Conservation (phyloP, 2,797 vertebrate species). For the Sebastes jordani region DNA sequence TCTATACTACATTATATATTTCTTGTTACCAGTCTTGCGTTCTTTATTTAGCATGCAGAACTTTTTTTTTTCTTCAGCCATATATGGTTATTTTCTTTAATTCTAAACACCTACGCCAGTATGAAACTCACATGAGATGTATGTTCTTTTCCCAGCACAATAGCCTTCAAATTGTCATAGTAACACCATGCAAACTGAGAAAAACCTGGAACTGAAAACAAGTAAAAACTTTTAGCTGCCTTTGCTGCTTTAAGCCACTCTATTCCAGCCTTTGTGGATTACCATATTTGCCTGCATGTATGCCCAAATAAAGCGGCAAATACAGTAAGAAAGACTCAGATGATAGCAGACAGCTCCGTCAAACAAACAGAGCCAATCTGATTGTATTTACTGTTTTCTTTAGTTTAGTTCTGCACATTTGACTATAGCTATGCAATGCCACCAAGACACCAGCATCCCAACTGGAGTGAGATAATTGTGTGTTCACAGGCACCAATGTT, state of each 20-base stretch:
- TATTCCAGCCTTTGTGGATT: conserved; percentile 46
- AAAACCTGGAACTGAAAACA: conserved; percentile 15
- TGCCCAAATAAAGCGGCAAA: conserved; percentile 32
- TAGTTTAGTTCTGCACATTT: conserved; percentile 50
- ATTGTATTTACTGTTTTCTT: conserved; percentile 58
- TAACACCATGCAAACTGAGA: conserved; percentile 19
- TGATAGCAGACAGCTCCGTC: conserved; percentile 50
- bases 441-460: conserved; percentile 28
- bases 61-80: neutral
- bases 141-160: neutral
- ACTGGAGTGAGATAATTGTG: conserved; percentile 46
- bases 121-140: neutral
- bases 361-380: conserved; percentile 64
- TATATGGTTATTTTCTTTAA: neutral
- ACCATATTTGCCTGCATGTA: conserved; percentile 36
- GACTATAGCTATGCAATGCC: conserved; percentile 43
- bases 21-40: neutral
- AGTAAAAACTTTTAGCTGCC: conserved; percentile 37
- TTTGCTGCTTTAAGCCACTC: conserved; percentile 28
- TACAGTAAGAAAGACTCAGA: conserved; percentile 13
- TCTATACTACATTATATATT: neutral
- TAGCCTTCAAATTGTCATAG: conserved; percentile 38
- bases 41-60: neutral
- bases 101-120: neutral
- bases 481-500: conserved; percentile 39